Conservation (phyloP, 2,888 invertebrate species). For the Oscheius sp. region DNA sequence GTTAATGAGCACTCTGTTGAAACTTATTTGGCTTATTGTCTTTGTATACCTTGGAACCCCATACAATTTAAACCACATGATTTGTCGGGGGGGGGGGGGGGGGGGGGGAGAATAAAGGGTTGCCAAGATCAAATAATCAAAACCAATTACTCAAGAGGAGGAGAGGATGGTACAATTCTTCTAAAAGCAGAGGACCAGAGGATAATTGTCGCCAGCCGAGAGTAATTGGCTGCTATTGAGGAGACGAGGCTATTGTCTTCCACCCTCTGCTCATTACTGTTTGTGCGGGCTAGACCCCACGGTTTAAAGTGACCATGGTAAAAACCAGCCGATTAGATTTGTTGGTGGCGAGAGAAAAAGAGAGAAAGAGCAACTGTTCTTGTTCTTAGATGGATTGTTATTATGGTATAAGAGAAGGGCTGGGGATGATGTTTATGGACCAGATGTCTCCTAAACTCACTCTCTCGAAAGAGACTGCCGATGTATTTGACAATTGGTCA, state of each 20-base stretch:
- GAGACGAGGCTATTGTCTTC: constrained; percentile 11
- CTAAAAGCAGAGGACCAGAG: no score
- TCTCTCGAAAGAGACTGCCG: not conserved
- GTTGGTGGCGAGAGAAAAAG: not conserved
- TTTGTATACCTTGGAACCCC: no score
- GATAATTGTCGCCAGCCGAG: no score
- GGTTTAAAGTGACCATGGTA: constrained; percentile 13
- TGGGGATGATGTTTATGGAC: not conserved
- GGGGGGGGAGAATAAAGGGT: no score
- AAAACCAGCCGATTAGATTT: not conserved
- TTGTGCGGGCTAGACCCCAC: no score
- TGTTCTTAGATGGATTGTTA: not conserved
- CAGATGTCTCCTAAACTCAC: not conserved
- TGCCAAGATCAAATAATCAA: no score
- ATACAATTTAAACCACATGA: no score
- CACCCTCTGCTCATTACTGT: not conserved
- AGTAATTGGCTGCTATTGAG: constrained; percentile 19
- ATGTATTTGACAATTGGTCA: not conserved
- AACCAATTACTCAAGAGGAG: no score
- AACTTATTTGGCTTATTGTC: no score
- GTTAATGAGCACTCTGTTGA: no score
- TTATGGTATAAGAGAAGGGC: not conserved
- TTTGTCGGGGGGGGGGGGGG: no score
- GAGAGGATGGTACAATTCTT: no score
- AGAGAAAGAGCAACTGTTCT: not conserved